Evolutionary conservation across 2,113 vertebrate species (phyloP), one percentile per base, ranked within the genome.

Genomic region (Clarias batrachus): DNA sequence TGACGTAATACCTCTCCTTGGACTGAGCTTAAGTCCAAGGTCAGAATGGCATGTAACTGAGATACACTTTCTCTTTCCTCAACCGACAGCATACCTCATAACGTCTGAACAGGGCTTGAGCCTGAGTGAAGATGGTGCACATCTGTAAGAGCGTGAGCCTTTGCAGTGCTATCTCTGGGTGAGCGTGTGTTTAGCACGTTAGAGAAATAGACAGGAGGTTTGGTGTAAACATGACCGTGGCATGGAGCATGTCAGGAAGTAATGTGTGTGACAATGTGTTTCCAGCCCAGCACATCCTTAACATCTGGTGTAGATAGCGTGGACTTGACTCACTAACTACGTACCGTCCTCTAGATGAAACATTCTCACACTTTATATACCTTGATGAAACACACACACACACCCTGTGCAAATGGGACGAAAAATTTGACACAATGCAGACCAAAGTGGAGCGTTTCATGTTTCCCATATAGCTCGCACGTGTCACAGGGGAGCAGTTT

Each of bases 241-340:
- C 91, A 92, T 94, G 93, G 93, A 89, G 92, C 93, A 91, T 90
- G 91, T 94, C 93, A 94, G 94, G 91, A 93, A 92, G 90, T 87
- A 77, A 70, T 89, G 87, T 94, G 93, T 93, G 93, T 94, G 93
- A 94, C 93, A 93, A 91, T 88, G 82, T 92, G 91, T 92, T 90
- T 85, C 13, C 63, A 81, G 92, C 90, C 92, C 92, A 93, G 90
- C 91, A 87, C 71, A 86, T 74, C 12, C 66, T 74, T 74, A 82
- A 62, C 66, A 86, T 86, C 59, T 76, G 59, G 57, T 2, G 14
- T 82, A 13, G 14, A 81, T 23, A 56, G 7, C 52, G 27, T 13
- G 19, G 90, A 88, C 91, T 88, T 88, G 89, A 14, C 88, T 88
- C 85, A 16, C 86, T 77, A 88, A 17, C 68, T 23, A 71, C 5